phyloP scores from a whole-genome alignment of 2,888 invertebrate species.

The Taenaris catops region DNA sequence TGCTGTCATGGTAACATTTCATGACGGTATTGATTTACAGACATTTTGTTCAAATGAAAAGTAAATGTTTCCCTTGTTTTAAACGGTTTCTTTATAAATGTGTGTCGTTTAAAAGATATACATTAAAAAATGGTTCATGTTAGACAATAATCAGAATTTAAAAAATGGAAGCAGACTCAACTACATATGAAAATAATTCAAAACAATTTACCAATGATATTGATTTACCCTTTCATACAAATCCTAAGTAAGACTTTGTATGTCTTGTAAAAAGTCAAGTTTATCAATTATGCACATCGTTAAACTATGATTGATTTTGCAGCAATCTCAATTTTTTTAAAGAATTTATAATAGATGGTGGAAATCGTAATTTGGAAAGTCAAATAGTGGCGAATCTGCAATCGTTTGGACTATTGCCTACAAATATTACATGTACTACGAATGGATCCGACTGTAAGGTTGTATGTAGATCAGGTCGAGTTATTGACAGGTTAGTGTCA shows the following conservation, averaged over 20 bases:
- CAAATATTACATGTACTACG: conserved; percentile 39
- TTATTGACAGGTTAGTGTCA: conserved; percentile 52
- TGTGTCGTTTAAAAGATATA: no score
- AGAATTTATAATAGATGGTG: conserved; percentile 38
- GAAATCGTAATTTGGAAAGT: conserved; percentile 42
- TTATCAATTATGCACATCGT: no score
- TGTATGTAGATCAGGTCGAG: conserved; percentile 50
- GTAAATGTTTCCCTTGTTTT: neutral
- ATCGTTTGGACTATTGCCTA: conserved; percentile 47
- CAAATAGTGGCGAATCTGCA: conserved; percentile 52
- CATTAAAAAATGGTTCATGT: no score
- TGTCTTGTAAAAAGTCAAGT: neutral
- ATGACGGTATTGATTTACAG: no score
- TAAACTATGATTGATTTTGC: conserved; percentile 25
- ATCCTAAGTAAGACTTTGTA: conserved; percentile 40
- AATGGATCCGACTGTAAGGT: conserved; percentile 46
- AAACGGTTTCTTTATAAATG: neutral
- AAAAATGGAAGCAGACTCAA: conserved; percentile 71
- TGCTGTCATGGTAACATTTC: no score
- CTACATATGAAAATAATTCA: conserved; percentile 51
- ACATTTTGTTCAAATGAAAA: neutral
- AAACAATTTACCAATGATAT: conserved; percentile 35
- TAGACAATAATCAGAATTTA: no score
- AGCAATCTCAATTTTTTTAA: conserved; percentile 54
- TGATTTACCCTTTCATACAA: conserved; percentile 47